Conservation (phyloP, 2,113 vertebrate species). For the Arothron firmamentum region DNA sequence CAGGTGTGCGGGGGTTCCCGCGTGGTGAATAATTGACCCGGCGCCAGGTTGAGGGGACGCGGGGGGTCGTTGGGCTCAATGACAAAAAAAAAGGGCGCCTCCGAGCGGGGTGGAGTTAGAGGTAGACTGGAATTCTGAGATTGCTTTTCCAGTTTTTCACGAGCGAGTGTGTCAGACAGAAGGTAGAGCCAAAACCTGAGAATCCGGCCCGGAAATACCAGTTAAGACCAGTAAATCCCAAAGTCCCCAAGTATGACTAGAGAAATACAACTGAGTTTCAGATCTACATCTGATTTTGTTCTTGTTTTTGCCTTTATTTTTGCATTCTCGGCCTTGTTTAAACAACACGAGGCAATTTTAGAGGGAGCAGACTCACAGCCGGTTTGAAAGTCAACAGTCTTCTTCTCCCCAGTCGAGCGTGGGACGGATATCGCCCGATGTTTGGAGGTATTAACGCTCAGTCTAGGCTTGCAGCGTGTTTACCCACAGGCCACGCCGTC, state of each 20-base stretch:
- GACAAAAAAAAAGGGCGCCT: slow-evolving; percentile 68
- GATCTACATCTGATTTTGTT: too few species aligned
- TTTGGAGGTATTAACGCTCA: slow-evolving; percentile 33
- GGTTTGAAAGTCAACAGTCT: slow-evolving; percentile 13
- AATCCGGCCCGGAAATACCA: too few species aligned
- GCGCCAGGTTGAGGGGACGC: slow-evolving; percentile 62
- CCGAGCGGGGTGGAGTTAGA: slow-evolving; percentile 17
- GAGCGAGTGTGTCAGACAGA: too few species aligned
- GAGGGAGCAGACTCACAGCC: slow-evolving; percentile 12
- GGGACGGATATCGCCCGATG: slow-evolving; percentile 18
- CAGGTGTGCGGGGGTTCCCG: slow-evolving; percentile 67
- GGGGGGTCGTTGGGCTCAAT: slow-evolving; percentile 66
- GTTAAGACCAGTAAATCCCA: too few species aligned
- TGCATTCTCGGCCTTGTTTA: too few species aligned
- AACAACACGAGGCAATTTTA: not conserved
- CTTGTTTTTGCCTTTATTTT: too few species aligned
- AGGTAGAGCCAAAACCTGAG: too few species aligned
- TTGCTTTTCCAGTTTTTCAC: not conserved
- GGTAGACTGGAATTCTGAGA: not conserved
- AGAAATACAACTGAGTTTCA: too few species aligned
- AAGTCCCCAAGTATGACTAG: too few species aligned
- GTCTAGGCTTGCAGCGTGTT: slow-evolving; percentile 33
- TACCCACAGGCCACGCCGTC: slow-evolving; percentile 28
- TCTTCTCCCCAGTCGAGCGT: slow-evolving; percentile 11
- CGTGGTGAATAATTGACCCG: slow-evolving; percentile 76